Percentiles rank a stretch among this genome's conserved stretches.
Evolutionary conservation across 2,888 invertebrate genomes (phyloP).

Genomic region (Zhengitettix transpicula): DNA sequence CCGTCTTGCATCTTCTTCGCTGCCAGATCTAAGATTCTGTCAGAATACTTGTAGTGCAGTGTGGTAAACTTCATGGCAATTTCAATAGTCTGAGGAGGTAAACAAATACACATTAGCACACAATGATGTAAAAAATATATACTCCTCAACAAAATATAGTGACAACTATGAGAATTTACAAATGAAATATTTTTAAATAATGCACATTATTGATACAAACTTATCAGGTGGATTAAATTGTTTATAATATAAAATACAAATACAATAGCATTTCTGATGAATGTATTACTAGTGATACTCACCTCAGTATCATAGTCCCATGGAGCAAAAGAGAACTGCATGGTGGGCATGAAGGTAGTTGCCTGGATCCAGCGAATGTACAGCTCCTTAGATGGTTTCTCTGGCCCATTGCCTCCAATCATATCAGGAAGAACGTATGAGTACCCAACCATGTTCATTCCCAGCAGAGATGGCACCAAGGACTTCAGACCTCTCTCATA

Average conservation of each 20-base stretch:
- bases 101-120: not conserved
- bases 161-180: too few species aligned
- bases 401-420: constrained; percentile 53
- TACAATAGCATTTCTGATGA: too few species aligned
- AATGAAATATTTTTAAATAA: too few species aligned
- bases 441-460: constrained; percentile 45
- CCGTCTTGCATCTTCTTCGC: constrained; percentile 16
- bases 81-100: constrained; percentile 9
- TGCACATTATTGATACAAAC: too few species aligned
- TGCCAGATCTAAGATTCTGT: constrained; percentile 17
- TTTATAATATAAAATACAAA: too few species aligned
- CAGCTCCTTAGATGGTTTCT: constrained; percentile 41
- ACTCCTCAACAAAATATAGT: too few species aligned
- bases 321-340: constrained; percentile 66
- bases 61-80: constrained; percentile 15
- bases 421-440: constrained; percentile 64
- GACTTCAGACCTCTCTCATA: constrained; percentile 52
- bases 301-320: constrained; percentile 55
- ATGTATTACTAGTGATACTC: not conserved
- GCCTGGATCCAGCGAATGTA: constrained; percentile 67
- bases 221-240: too few species aligned
- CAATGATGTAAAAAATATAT: too few species aligned
- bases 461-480: constrained; percentile 52
- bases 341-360: constrained; percentile 56
- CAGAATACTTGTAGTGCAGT: constrained; percentile 15